Evolutionary conservation across 2,113 vertebrate species (phyloP).

Genomic region (Ageneiosus marmoratus): DNA sequence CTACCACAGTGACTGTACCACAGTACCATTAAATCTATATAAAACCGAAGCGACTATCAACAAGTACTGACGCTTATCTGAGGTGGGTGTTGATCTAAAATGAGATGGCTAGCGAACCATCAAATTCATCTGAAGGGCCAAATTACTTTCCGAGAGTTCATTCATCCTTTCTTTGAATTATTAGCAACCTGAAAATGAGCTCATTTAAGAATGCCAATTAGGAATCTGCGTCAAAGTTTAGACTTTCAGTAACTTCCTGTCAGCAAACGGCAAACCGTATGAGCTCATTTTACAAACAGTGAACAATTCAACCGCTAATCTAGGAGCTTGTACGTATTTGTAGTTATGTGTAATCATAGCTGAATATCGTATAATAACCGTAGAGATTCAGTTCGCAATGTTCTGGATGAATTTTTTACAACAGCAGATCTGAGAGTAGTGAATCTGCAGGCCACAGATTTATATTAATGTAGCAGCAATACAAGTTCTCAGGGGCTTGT

Average conservation of each 20-base stretch:
- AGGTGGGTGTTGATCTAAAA: conserved; percentile 45
- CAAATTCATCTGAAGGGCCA: conserved; percentile 49
- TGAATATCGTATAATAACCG: no score
- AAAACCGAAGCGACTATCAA: not conserved
- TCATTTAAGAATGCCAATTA: conserved; percentile 45
- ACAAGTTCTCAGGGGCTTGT: no score
- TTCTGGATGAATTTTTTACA: no score
- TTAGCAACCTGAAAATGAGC: conserved; percentile 44
- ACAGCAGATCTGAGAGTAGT: not conserved
- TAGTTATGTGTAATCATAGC: no score
- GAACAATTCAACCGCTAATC: no score
- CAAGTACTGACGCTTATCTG: conserved; percentile 8
- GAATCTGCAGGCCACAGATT: not conserved
- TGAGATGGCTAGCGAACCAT: conserved; percentile 48
- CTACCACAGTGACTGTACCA: not conserved
- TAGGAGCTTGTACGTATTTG: no score
- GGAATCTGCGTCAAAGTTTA: conserved; percentile 14
- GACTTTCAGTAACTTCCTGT: not conserved
- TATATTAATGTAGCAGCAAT: not conserved
- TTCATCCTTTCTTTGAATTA: conserved; percentile 46
- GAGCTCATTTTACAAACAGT: not conserved
- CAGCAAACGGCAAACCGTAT: not conserved
- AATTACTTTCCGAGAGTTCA: conserved; percentile 43
- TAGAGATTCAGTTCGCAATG: no score
- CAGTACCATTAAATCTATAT: not conserved